Percentiles rank a stretch among this genome's conserved stretches.
These are phyloP conservation scores for Zeuzera pyrina DNA, from an alignment of 2,888 invertebrate species.

Conservation along the genomic window DNA sequence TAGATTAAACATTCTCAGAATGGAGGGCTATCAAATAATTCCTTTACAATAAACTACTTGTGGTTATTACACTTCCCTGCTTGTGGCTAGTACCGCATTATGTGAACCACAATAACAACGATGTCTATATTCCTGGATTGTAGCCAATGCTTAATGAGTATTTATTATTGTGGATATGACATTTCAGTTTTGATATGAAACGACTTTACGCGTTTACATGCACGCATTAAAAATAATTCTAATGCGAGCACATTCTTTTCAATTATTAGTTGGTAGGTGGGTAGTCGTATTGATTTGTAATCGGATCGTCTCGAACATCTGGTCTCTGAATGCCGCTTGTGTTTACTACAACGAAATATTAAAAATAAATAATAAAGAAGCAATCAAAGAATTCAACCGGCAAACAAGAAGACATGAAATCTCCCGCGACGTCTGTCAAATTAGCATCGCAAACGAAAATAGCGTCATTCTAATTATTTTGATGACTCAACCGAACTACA, in stretches of 20 bases:
- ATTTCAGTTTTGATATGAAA: conserved; percentile 29
- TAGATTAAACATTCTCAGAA: conserved; percentile 62
- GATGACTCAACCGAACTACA: conserved; percentile 73
- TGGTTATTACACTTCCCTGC: conserved; percentile 42
- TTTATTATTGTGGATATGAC: conserved; percentile 37
- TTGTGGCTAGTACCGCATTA: conserved; percentile 31
- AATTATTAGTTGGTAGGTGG: neutral
- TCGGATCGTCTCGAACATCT: conserved; percentile 22
- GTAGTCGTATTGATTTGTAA: conserved; percentile 16
- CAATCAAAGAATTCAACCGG: conserved; percentile 54
- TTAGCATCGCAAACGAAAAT: conserved; percentile 71
- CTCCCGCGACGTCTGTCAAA: conserved; percentile 73
- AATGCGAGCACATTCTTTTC: too few species aligned
- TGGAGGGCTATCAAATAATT: conserved; percentile 63
- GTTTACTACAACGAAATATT: conserved; percentile 20
- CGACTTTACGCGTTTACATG: too few species aligned
- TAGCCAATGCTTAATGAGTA: conserved; percentile 53
- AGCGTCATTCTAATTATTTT: conserved; percentile 74
- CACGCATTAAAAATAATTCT: too few species aligned
- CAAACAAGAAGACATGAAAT: conserved; percentile 58
- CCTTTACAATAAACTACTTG: conserved; percentile 56
- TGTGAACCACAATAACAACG: conserved; percentile 34
- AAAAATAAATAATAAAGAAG: conserved; percentile 50
- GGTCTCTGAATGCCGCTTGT: conserved; percentile 16
- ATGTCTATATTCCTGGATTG: conserved; percentile 47